Conservation (phyloP, 2,888 invertebrate species). For the Operophtera brumata region DNA sequence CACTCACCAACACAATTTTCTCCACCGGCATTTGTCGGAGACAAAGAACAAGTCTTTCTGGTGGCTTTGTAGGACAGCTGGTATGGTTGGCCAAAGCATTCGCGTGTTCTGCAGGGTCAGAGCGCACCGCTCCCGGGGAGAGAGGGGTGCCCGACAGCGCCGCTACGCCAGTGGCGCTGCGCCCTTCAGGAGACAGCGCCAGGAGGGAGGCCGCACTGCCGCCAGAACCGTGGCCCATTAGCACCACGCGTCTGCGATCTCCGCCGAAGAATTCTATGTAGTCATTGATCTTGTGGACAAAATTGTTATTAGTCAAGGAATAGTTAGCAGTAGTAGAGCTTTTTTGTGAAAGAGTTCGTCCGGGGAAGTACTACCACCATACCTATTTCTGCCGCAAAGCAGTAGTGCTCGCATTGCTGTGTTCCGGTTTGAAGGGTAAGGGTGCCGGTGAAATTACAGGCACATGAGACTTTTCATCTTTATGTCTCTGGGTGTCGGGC, state of each 20-base stretch:
- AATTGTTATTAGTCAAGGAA: not conserved
- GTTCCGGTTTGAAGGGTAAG: no score
- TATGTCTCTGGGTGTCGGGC: no score
- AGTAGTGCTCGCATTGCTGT: no score
- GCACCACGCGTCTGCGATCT: constrained; percentile 84
- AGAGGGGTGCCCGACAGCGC: constrained; percentile 89
- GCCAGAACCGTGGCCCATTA: constrained; percentile 89
- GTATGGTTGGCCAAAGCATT: constrained; percentile 82
- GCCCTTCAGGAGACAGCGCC: constrained; percentile 83
- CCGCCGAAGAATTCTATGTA: constrained; percentile 90
- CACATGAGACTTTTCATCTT: no score
- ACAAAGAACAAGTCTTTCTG: constrained; percentile 84
- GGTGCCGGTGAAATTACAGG: no score
- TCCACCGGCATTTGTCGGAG: constrained; percentile 78
- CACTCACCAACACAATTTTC: constrained; percentile 60
- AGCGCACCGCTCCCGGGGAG: constrained; percentile 85
- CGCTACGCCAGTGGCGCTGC: constrained; percentile 82
- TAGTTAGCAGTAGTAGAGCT: no score
- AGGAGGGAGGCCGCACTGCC: constrained; percentile 87
- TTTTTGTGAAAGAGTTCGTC: no score
- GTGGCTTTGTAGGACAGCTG: constrained; percentile 81
- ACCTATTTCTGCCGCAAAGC: no score
- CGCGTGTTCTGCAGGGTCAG: constrained; percentile 82
- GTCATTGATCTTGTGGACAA: constrained; percentile 69
- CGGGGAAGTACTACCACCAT: no score